Evolutionary conservation across 2,888 invertebrate species (phyloP), one percentile per base, ranked within the genome.

Genomic region (Caenorhabditis sp.): DNA sequence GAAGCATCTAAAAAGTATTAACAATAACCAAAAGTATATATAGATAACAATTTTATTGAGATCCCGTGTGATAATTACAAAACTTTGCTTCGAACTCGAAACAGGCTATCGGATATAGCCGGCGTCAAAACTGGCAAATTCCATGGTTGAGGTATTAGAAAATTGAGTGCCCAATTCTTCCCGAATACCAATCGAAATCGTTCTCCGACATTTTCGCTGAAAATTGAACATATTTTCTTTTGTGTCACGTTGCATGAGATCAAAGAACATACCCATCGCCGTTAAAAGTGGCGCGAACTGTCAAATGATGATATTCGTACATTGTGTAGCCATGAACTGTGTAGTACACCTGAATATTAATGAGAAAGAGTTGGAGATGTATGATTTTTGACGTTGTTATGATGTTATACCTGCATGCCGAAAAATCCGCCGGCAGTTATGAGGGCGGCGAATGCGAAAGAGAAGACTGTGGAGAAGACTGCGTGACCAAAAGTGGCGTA

Each of bases 141-240:
- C 82, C 80, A 80, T 49, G 76, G 63, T 56, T 68, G 60, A 12
- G 87, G 87, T n/a, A 87, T 50, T 20, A 87, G 12, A 61, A 87
- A 87, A 70, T 87, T 84, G 53, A 85, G 63, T 21, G 64, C 67
- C 85, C 85, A 87, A 21, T 83, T 73, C 8, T 68, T 70, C 0
- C 87, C 87, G 56, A 87, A 87, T 7, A 87, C 84, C n/a, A 87
- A 75, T n/a, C 81, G 82, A 54, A 87, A 59, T 4, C 87, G 77
- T 72, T 87, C 87, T 12, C 68, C 73, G 26, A 77, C 54, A 38
- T 76, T 80, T 27, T 82, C 78, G 17, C 74, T 76, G 64, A 43
- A 78, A 70, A 21, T 31, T 53, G 27, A 64, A 26, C n/a, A n/a
- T n/a, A n/a, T n/a, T n/a, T n/a, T n/a, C n/a, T n/a, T n/a, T n/a